A percentile compares a stretch with the other conserved stretches of the same genome.
Evolutionary conservation across 2,888 invertebrate genomes (phyloP).

Genomic region (Drosophila greeni): DNA sequence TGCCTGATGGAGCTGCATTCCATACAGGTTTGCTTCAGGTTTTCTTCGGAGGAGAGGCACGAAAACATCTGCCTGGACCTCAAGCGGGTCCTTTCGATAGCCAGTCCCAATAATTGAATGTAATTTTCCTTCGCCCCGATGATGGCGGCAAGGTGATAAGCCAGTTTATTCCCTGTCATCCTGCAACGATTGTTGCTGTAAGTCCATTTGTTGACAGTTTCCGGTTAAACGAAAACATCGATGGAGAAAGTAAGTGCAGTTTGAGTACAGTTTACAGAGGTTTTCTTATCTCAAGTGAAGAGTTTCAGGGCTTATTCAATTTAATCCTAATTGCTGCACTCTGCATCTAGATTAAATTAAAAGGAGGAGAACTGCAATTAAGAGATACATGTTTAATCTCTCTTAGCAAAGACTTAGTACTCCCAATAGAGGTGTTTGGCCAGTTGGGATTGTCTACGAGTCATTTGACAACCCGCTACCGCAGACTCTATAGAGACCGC

Average conservation of each 20-base stretch:
- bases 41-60: neutral
- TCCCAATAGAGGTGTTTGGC: slow-evolving; percentile 7
- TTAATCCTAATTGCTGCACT: neutral
- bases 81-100: slow-evolving; percentile 52
- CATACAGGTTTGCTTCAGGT: slow-evolving; percentile 56
- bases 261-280: neutral
- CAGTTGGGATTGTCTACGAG: neutral
- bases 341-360: neutral
- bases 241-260: neutral
- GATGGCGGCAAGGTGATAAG: slow-evolving; percentile 58
- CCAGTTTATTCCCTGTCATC: slow-evolving; percentile 31
- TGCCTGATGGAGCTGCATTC: slow-evolving; percentile 33
- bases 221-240: slow-evolving; percentile 34
- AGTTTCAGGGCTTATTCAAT: neutral
- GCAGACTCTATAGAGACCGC: slow-evolving; percentile 50
- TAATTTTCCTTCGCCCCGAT: slow-evolving; percentile 47
- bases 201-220: slow-evolving; percentile 38
- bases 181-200: slow-evolving; percentile 36
- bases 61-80: slow-evolving; percentile 59
- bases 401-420: neutral
- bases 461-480: slow-evolving; percentile 37
- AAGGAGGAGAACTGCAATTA: neutral
- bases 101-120: slow-evolving; percentile 64
- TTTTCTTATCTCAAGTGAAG: neutral
- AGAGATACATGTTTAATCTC: neutral